Evolutionary conservation across 2,113 vertebrate genomes (phyloP).

Genomic region (Steatornis caripensis): DNA sequence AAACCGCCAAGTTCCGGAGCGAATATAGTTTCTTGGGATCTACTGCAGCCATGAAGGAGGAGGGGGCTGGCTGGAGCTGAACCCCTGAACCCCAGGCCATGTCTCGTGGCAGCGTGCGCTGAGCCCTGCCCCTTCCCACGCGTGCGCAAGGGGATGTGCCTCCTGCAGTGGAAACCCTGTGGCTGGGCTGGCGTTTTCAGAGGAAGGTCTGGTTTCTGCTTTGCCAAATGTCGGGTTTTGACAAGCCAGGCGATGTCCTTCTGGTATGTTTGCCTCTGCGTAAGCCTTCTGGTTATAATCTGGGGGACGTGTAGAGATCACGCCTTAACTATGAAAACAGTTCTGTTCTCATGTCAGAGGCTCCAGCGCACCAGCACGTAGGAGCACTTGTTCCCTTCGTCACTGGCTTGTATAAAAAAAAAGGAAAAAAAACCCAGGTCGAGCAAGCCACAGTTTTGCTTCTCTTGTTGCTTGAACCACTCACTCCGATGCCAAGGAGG

Average conservation of each 20-base stretch:
- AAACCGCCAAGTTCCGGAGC: neutral
- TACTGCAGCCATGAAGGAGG: neutral
- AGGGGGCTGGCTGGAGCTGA: neutral
- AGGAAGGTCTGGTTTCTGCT: neutral
- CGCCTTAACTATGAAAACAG: neutral
- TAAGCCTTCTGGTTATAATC: neutral
- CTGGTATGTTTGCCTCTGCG: neutral
- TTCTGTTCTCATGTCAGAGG: neutral
- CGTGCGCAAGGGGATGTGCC: accelerated
- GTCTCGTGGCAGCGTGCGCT: neutral
- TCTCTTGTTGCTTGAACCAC: neutral
- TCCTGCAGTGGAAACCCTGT: neutral
- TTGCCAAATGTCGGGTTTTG: neutral
- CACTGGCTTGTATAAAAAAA: neutral
- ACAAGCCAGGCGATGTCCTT: neutral
- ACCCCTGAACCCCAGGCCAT: accelerated
- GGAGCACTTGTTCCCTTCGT: neutral
- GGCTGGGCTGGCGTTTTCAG: neutral
- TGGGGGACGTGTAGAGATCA: neutral
- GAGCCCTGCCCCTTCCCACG: neutral
- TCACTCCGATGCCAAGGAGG: neutral
- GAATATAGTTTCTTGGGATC: neutral
- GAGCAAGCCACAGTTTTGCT: neutral
- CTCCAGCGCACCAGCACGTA: neutral
- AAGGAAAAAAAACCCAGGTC: neutral